phyloP scores from a whole-genome alignment of 2,113 vertebrate genomes.

The Hippocampus mohnikei region DNA sequence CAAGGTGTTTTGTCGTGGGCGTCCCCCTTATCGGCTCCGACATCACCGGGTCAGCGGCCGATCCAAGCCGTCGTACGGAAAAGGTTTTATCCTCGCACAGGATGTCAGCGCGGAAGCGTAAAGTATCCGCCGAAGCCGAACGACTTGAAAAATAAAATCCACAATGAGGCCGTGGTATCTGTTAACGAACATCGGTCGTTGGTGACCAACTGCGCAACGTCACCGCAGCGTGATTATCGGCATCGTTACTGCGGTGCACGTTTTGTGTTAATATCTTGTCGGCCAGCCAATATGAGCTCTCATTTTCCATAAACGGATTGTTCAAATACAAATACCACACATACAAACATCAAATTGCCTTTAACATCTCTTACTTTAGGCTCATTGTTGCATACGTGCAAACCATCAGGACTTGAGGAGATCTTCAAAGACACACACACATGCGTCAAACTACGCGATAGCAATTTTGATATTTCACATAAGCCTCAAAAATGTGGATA shows the following conservation, averaged over 20 bases:
- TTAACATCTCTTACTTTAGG: neutral
- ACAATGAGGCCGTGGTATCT: neutral
- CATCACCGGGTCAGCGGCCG: slow-evolving; percentile 49
- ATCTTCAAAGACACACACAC: neutral
- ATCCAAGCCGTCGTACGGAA: slow-evolving; percentile 35
- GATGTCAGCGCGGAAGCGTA: slow-evolving; percentile 30
- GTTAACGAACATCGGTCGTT: neutral
- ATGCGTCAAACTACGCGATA: neutral
- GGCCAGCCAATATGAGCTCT: too few relatives aligned
- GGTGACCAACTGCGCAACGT: too few relatives aligned
- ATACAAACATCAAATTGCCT: neutral
- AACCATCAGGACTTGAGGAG: neutral
- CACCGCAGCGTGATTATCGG: too few relatives aligned
- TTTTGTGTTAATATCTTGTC: too few relatives aligned
- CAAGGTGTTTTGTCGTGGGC: slow-evolving; percentile 55
- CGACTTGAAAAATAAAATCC: neutral
- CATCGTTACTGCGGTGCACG: too few relatives aligned
- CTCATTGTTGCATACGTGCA: neutral
- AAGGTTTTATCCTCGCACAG: slow-evolving; percentile 21
- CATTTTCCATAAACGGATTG: neutral
- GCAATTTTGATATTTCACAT: neutral
- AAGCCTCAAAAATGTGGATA: neutral
- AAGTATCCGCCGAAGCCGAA: too few relatives aligned
- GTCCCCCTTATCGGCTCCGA: slow-evolving; percentile 42
- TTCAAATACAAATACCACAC: neutral